Evolutionary conservation across 2,113 vertebrate species (phyloP).

Genomic region (Colius striatus): DNA sequence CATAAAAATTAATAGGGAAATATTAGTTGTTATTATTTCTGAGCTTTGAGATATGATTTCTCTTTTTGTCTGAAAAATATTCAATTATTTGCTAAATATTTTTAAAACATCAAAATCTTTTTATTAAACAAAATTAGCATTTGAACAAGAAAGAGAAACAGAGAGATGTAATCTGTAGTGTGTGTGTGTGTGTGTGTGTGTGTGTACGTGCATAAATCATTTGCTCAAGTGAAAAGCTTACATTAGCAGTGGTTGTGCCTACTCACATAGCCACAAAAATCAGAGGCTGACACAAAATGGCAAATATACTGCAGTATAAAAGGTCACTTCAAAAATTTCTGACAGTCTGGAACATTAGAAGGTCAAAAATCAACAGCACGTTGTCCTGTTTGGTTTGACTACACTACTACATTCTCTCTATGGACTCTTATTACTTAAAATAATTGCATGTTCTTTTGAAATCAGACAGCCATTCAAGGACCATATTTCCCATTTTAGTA

Average conservation of each 20-base stretch:
- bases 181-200: no score
- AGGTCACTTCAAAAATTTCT: constrained; percentile 64
- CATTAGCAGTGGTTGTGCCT: background rate
- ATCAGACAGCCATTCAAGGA: constrained; percentile 27
- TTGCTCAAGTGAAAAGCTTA: constrained; percentile 52
- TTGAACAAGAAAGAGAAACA: background rate
- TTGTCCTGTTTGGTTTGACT: constrained; percentile 27
- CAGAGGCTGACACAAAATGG: constrained; percentile 39
- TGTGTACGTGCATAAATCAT: background rate
- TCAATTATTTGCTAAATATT: background rate
- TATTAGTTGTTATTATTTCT: background rate
- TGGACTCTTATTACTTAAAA: constrained; percentile 41
- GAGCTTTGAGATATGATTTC: background rate
- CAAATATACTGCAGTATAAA: constrained; percentile 53
- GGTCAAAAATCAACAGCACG: constrained; percentile 60
- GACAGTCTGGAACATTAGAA: constrained; percentile 57
- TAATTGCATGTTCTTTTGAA: constrained; percentile 48
- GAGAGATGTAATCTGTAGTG: background rate
- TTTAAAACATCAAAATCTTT: background rate
- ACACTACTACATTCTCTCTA: background rate
- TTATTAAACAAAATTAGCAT: background rate
- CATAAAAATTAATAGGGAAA: background rate
- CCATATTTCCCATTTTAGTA: background rate
- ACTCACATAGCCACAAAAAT: constrained; percentile 4
- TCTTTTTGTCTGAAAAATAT: background rate